Conservation (phyloP, 1,140 invertebrate genomes). For the Drosophila grimshawi region DNA sequence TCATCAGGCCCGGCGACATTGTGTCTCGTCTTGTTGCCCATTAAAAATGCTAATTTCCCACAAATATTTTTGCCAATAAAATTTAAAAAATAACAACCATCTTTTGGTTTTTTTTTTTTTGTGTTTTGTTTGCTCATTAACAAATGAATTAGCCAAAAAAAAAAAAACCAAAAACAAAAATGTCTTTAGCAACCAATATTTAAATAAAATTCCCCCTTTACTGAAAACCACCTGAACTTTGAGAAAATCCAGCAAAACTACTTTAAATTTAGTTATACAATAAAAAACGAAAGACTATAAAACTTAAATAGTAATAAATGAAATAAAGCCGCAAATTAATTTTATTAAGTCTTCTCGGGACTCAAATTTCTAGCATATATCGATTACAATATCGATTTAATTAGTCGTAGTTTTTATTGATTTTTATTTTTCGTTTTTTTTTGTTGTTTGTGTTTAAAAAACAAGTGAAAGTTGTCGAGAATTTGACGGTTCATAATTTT, state of each 20-base stretch:
- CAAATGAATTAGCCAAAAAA: constrained; percentile 74
- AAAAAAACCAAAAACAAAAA: constrained; percentile 54
- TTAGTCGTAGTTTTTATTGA: neutral
- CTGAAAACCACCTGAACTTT: constrained; percentile 9
- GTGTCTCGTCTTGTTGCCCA: constrained; percentile 72
- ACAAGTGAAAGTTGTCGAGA: constrained; percentile 30
- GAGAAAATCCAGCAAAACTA: constrained; percentile 12
- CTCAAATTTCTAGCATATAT: constrained; percentile 10
- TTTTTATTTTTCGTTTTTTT: neutral
- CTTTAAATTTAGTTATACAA: constrained; percentile 24
- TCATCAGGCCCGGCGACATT: constrained; percentile 64
- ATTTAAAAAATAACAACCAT: constrained; percentile 4
- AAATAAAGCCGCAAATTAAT: constrained; percentile 44
- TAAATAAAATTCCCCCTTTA: constrained; percentile 4
- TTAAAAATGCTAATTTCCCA: constrained; percentile 77
- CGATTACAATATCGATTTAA: neutral
- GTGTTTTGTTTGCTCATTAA: constrained; percentile 66
- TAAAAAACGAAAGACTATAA: constrained; percentile 6
- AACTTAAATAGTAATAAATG: constrained; percentile 4
- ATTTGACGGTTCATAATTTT: constrained; percentile 14
- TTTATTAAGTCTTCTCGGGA: constrained; percentile 10
- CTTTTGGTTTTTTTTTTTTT: too few species aligned
- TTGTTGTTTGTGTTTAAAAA: neutral
- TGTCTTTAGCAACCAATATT: constrained; percentile 5
- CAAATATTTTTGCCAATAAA: constrained; percentile 51